Evolutionary conservation across 2,888 invertebrate genomes (phyloP), one percentile per base, ranked within the genome.

Genomic region (Dilophus febrilis): DNA sequence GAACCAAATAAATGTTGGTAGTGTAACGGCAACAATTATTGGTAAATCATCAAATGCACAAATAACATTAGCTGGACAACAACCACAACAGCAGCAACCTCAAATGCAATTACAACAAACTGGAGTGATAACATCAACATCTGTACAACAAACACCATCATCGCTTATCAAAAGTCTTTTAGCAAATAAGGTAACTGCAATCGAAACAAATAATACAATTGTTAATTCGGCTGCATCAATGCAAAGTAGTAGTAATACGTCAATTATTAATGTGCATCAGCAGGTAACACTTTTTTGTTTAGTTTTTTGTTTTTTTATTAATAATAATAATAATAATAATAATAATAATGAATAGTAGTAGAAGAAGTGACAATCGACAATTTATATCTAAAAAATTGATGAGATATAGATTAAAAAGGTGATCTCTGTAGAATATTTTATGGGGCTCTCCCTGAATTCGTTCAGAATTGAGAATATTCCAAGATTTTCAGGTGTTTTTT

Each of bases 151-250:
- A 42, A 77, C 72, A 42, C 77, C 75, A 55, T 81, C 86, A 39
- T 85, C 87, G 44, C 71, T 91, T 51, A 91, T 92, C 59, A 92
- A 92, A 66, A 90, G 86, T 65, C 72, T 94, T 49, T 68, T 94
- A 61, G 92, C 92, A 52, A 88, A 84, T 65, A 94, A 92, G 79
- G 88, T 90, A 70, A 64, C 59, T 45, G 45, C 50, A 46, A 47
- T 50, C 59, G 51, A 60, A 22, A 22, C 22, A 4, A 22, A 22
- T 22, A 22, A n/a, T n/a, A n/a, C n/a, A n/a, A n/a, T n/a, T n/a
- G n/a, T n/a, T n/a, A n/a, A n/a, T n/a, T n/a, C n/a, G n/a, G n/a
- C n/a, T n/a, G n/a, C n/a, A n/a, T n/a, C n/a, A n/a, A n/a, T n/a
- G n/a, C n/a, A n/a, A n/a, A n/a, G n/a, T 33, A 37, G 39, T 37